These are phyloP conservation scores for Lamellibrachia luymesi DNA, from an alignment of 1,140 invertebrate genomes.

Conservation along the genomic window DNA sequence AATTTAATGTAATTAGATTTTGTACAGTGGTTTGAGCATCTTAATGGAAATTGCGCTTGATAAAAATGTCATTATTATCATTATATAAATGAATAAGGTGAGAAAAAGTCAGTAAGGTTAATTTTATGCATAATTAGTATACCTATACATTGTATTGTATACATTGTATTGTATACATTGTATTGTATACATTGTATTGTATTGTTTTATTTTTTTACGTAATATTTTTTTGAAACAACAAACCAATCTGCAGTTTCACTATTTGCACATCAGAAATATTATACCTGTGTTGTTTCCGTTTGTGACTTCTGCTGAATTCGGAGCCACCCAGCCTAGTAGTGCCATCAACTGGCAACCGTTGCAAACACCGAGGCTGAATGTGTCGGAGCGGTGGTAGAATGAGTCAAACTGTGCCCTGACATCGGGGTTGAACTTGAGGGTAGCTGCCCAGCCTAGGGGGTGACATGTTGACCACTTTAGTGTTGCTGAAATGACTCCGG, in stretches of 20 bases:
- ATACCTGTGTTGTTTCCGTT: background rate
- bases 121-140: no score
- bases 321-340: conserved; percentile 63
- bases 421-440: conserved; percentile 72
- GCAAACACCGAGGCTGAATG: conserved; percentile 94
- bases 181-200: background rate
- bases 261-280: background rate
- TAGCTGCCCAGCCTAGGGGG: conserved; percentile 81
- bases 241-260: no score
- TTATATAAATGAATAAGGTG: no score
- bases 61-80: no score
- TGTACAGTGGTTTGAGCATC: no score
- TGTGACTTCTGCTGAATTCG: background rate
- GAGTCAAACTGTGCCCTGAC: conserved; percentile 71
- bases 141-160: background rate
- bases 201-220: background rate
- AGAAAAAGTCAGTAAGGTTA: no score
- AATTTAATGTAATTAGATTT: no score
- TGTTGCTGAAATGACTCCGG: background rate
- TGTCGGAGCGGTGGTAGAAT: conserved; percentile 73
- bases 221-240: no score
- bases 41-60: no score
- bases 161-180: no score
- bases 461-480: background rate
- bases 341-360: conserved; percentile 97